Evolutionary conservation across 2,113 vertebrate species (phyloP).

Genomic region (Coreoperca whiteheadi): DNA sequence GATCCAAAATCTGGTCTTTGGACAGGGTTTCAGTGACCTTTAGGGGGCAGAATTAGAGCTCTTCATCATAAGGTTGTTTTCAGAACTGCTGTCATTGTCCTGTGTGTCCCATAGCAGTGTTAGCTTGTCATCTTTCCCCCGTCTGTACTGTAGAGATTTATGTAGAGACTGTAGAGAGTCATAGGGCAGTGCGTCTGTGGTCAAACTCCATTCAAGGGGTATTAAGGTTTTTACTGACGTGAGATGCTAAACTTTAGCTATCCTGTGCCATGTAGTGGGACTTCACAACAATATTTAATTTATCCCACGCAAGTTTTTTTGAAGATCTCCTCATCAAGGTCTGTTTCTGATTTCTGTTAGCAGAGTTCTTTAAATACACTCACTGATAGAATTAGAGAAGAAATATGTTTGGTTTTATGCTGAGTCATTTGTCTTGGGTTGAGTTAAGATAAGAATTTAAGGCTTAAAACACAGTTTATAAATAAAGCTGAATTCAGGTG

Average conservation of each 20-base stretch:
- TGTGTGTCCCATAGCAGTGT: constrained; percentile 27
- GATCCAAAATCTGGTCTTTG: constrained; percentile 18
- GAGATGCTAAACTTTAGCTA: not conserved
- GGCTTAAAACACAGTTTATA: not conserved
- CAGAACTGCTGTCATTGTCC: not conserved
- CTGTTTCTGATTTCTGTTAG: not conserved
- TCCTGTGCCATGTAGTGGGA: not conserved
- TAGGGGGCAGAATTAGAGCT: constrained; percentile 6
- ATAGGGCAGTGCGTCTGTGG: constrained; percentile 23
- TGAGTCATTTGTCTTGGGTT: not conserved
- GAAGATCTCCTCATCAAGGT: not conserved
- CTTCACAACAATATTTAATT: not conserved
- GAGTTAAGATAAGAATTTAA: not conserved
- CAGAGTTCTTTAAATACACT: not conserved
- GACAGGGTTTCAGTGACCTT: constrained; percentile 40
- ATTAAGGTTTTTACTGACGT: not conserved
- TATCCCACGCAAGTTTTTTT: not conserved
- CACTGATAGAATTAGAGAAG: not conserved
- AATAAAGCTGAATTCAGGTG: not conserved
- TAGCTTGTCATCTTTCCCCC: constrained; percentile 23
- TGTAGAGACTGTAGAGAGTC: too few species aligned
- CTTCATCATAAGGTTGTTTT: constrained; percentile 10
- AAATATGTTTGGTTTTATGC: constrained; percentile 10
- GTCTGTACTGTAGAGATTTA: constrained; percentile 20
- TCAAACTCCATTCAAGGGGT: not conserved